Percentiles rank a stretch among this genome's conserved stretches.
These are phyloP conservation scores for Hypanus sabinus DNA, from an alignment of 2,113 vertebrate genomes.

Conservation along the genomic window DNA sequence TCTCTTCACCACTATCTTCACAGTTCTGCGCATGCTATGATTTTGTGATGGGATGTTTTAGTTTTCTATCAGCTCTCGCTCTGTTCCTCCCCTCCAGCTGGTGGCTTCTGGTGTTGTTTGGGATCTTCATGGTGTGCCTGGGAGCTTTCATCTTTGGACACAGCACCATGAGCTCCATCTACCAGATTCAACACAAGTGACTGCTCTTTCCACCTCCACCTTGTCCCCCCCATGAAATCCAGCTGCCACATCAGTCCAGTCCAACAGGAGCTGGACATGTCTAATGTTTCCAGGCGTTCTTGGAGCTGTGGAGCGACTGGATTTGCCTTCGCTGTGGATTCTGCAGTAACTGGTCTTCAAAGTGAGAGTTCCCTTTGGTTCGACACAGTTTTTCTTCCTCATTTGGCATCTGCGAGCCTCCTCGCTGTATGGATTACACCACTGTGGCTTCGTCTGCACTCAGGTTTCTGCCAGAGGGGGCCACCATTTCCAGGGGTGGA, in stretches of 20 bases:
- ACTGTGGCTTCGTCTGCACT: not conserved
- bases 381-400: not conserved
- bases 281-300: not conserved
- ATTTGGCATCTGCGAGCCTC: not conserved
- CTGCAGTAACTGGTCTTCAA: not conserved
- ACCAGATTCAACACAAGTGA: conserved; percentile 38
- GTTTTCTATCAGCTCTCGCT: not conserved
- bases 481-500: not conserved
- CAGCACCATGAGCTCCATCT: conserved; percentile 72
- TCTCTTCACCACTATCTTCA: not conserved
- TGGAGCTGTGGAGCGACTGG: not conserved
- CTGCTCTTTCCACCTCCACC: not conserved
- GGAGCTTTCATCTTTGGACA: conserved; percentile 81
- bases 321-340: not conserved
- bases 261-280: not conserved
- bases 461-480: too few relatives aligned
- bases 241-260: not conserved
- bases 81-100: conserved; percentile 60
- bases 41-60: not conserved
- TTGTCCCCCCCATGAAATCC: not conserved
- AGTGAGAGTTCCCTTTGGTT: not conserved
- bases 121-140: conserved; percentile 68
- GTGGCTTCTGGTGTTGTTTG: conserved; percentile 71
- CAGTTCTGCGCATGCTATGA: not conserved
- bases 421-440: not conserved